Percentiles rank a stretch among this genome's conserved stretches.
These are phyloP conservation scores for Drosophila sp. DNA, from an alignment of 1,140 invertebrate genomes.

Conservation along the genomic window DNA sequence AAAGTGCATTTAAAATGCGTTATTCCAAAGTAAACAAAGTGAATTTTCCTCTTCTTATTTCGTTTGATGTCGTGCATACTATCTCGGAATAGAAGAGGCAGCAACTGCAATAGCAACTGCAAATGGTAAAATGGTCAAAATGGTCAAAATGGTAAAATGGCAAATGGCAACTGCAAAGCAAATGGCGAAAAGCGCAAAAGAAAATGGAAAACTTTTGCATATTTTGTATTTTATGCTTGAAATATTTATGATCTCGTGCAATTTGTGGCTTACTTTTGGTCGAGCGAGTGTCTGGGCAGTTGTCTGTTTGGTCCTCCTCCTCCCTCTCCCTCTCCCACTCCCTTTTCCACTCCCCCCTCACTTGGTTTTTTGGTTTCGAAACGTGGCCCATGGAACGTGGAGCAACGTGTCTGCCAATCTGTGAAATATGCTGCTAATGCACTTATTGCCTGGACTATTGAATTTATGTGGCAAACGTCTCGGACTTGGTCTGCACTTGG, in stretches of 20 bases:
- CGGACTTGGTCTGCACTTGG: constrained; percentile 19
- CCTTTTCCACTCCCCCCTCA: background rate
- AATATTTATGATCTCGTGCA: constrained; percentile 83
- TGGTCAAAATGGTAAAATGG: constrained; percentile 23
- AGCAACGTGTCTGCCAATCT: constrained; percentile 81
- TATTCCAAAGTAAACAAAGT: background rate
- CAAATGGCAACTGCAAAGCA: constrained; percentile 50
- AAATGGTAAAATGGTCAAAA: constrained; percentile 25
- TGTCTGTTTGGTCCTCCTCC: constrained; percentile 7
- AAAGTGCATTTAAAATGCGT: background rate
- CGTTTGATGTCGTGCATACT: constrained; percentile 60
- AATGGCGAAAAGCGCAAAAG: constrained; percentile 38
- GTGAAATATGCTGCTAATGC: constrained; percentile 83
- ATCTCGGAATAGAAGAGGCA: constrained; percentile 52
- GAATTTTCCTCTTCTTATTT: constrained; percentile 52
- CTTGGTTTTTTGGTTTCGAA: constrained; percentile 24
- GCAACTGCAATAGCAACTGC: constrained; percentile 28
- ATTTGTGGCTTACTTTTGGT: constrained; percentile 82
- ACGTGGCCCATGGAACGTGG: constrained; percentile 61
- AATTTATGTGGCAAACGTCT: constrained; percentile 76
- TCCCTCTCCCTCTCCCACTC: background rate
- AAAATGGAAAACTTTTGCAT: constrained; percentile 80
- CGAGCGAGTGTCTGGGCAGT: constrained; percentile 56
- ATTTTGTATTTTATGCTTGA: constrained; percentile 83
- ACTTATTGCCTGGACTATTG: constrained; percentile 80